Conservation (phyloP, 2,797 vertebrate species). For the Lithobates sylvaticus region DNA sequence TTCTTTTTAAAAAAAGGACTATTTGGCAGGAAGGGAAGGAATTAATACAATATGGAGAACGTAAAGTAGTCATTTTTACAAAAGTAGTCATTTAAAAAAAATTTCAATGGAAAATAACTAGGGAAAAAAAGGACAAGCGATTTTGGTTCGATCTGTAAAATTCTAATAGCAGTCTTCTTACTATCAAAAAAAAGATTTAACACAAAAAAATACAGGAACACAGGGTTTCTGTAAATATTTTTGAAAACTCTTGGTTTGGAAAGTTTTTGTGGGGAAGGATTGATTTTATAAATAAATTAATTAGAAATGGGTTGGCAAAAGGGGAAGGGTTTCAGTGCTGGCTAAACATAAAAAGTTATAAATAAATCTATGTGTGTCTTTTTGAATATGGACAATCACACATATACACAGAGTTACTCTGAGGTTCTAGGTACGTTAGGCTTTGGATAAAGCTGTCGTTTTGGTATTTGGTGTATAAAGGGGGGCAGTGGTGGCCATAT, state of each 20-base stretch:
- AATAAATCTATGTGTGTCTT: slow-evolving; percentile 45
- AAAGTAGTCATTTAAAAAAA: background rate
- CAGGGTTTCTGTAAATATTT: too few relatives aligned
- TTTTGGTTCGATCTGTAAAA: slow-evolving; percentile 46
- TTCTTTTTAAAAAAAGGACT: background rate
- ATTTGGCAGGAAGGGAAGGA: background rate
- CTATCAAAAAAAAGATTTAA: too few relatives aligned
- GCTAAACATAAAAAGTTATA: slow-evolving; percentile 44
- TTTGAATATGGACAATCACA: slow-evolving; percentile 52
- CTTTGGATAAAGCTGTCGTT: slow-evolving; percentile 63
- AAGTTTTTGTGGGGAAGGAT: background rate
- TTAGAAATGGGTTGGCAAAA: background rate
- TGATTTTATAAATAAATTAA: slow-evolving; percentile 30
- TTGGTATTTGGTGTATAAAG: slow-evolving; percentile 59
- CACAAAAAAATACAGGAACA: too few relatives aligned
- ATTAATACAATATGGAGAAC: background rate
- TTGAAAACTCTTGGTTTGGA: background rate
- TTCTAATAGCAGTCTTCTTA: background rate
- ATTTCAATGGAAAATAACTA: slow-evolving; percentile 7
- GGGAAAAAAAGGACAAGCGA: slow-evolving; percentile 12
- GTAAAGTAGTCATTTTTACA: slow-evolving; percentile 12
- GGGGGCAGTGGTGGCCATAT: slow-evolving; percentile 47
- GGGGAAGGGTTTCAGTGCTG: slow-evolving; percentile 13
- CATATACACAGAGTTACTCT: slow-evolving; percentile 60
- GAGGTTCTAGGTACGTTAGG: slow-evolving; percentile 61